phyloP scores from a whole-genome alignment of 2,113 vertebrate genomes.

The Callipepla californica region DNA sequence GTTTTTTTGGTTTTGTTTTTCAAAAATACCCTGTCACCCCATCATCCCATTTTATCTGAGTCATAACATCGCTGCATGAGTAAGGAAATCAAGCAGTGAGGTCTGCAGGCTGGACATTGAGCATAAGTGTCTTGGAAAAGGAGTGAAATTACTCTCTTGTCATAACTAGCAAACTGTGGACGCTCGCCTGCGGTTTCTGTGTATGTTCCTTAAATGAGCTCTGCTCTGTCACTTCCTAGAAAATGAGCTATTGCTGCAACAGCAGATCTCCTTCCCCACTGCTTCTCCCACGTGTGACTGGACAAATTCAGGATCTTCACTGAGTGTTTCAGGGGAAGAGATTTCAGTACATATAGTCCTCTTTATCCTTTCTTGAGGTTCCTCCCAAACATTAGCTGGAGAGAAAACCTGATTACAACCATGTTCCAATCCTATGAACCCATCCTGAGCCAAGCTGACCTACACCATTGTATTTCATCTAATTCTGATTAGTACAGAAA shows the following conservation, averaged over 20 bases:
- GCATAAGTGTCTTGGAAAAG: not conserved
- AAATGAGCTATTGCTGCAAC: not conserved
- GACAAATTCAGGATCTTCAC: not conserved
- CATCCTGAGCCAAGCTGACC: not conserved
- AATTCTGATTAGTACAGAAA: not conserved
- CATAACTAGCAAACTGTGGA: not conserved
- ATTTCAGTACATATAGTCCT: not conserved
- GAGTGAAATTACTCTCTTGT: not conserved
- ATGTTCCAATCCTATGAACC: not conserved
- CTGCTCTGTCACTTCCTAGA: not conserved
- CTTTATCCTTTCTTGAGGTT: not conserved
- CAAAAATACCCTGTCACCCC: not conserved
- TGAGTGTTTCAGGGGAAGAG: not conserved
- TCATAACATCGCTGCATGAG: not conserved
- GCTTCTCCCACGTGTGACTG: not conserved
- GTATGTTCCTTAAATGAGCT: not conserved
- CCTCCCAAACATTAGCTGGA: not conserved
- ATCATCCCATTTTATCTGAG: not conserved
- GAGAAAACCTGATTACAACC: not conserved
- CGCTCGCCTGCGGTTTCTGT: not conserved
- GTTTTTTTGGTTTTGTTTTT: accelerated
- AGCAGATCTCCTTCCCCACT: not conserved
- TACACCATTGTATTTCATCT: not conserved
- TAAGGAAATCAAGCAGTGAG: not conserved
- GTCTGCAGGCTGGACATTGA: not conserved